These are phyloP conservation scores for Ennomos fuscantarius DNA, from an alignment of 2,888 invertebrate genomes.

Conservation along the genomic window DNA sequence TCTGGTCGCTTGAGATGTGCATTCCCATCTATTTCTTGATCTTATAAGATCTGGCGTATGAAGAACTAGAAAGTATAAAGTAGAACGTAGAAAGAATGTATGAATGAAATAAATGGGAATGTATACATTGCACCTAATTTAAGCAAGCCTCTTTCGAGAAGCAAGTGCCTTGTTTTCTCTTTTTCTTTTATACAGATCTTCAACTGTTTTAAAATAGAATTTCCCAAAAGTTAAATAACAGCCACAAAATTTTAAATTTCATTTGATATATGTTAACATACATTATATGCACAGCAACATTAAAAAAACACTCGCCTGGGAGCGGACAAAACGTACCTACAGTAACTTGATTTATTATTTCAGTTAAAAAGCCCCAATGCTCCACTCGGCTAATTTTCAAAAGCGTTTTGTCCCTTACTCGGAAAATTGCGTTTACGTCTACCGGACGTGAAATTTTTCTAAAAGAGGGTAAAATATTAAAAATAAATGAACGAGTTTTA, in stretches of 20 bases:
- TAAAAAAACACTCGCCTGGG: slow-evolving; percentile 32
- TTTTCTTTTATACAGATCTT: too few relatives aligned
- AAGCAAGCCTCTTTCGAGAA: too few relatives aligned
- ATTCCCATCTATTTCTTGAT: too few relatives aligned
- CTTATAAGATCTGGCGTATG: too few relatives aligned
- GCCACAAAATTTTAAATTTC: slow-evolving; percentile 28
- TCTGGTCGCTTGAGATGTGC: too few relatives aligned
- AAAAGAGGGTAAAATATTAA: slow-evolving; percentile 55
- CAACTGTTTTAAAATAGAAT: not conserved
- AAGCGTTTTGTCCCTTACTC: slow-evolving; percentile 57
- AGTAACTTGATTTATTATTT: slow-evolving; percentile 70
- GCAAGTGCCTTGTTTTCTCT: too few relatives aligned
- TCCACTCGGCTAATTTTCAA: slow-evolving; percentile 63
- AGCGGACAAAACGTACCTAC: slow-evolving; percentile 41
- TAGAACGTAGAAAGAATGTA: too few relatives aligned
- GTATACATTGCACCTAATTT: too few relatives aligned
- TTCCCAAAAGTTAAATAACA: not conserved
- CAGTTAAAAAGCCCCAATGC: slow-evolving; percentile 52
- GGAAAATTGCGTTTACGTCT: slow-evolving; percentile 60
- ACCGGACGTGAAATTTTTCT: slow-evolving; percentile 53
- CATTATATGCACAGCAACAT: slow-evolving; percentile 7
- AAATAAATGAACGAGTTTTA: slow-evolving; percentile 58
- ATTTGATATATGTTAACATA: slow-evolving; percentile 16
- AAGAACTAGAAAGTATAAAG: too few relatives aligned
- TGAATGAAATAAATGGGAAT: too few relatives aligned